Percentiles rank a stretch among this genome's conserved stretches.
Evolutionary conservation across 2,113 vertebrate genomes (phyloP).

Genomic region (Rhizomys pruinosus): DNA sequence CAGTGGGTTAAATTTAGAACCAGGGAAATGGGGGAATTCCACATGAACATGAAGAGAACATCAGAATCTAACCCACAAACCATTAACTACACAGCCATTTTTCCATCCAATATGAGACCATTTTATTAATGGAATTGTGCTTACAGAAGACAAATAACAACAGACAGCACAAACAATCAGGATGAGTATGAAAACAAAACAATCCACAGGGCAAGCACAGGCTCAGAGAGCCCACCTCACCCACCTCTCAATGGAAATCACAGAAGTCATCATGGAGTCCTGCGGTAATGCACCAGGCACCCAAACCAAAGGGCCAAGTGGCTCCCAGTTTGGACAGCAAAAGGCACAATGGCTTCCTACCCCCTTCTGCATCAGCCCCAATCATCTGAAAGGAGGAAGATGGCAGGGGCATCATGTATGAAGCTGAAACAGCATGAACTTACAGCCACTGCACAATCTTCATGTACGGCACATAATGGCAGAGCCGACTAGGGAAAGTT

Average conservation of each 20-base stretch:
- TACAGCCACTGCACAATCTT: neutral
- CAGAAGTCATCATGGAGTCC: neutral
- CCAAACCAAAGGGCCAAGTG: neutral
- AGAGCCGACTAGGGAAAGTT: neutral
- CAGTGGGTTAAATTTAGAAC: constrained; percentile 34
- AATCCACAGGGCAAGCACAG: neutral
- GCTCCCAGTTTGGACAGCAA: neutral
- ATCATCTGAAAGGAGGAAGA: neutral
- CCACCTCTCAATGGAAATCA: neutral
- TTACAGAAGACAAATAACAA: constrained; percentile 21
- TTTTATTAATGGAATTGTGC: constrained; percentile 57
- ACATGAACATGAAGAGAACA: constrained; percentile 1
- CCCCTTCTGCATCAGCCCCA: neutral
- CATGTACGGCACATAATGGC: neutral
- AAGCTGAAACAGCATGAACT: neutral
- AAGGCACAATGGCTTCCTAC: neutral
- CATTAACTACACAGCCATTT: constrained; percentile 6
- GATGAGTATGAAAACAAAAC: neutral
- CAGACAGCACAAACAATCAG: neutral
- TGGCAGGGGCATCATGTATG: neutral
- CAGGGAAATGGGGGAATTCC: constrained; percentile 40
- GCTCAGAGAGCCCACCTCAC: neutral
- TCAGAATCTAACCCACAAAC: constrained; percentile 54
- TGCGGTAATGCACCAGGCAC: neutral
- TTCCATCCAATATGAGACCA: constrained; percentile 4